A percentile compares a stretch with the other conserved stretches of the same genome.
Conservation (phyloP, 2,113 vertebrate genomes). For the Climacteris rufus region DNA sequence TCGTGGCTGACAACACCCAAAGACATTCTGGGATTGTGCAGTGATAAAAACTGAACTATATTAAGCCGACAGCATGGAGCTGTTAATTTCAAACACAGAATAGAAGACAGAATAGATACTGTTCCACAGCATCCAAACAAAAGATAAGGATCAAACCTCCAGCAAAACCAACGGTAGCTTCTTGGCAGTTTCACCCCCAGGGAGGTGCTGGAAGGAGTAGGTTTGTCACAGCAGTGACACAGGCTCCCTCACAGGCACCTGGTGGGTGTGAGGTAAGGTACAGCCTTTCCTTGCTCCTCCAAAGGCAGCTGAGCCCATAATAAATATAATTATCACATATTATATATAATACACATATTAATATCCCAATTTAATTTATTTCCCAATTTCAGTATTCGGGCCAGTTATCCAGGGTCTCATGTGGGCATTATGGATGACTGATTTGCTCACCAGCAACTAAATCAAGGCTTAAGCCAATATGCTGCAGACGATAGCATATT, state of each 20-base stretch:
- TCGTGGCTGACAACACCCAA: neutral
- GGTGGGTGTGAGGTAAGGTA: neutral
- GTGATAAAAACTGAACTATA: neutral
- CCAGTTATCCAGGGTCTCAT: rapidly evolving
- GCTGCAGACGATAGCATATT: neutral
- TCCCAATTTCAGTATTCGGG: neutral
- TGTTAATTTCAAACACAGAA: neutral
- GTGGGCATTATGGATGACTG: neutral
- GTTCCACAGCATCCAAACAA: neutral
- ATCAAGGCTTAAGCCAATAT: neutral
- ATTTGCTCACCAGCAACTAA: neutral
- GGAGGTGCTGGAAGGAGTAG: neutral
- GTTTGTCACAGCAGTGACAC: neutral
- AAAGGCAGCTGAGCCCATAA: neutral
- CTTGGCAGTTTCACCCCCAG: neutral
- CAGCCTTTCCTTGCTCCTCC: neutral
- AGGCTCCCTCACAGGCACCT: neutral
- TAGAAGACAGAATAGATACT: neutral
- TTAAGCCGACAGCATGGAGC: rapidly evolving
- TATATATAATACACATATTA: neutral
- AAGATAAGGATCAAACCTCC: neutral
- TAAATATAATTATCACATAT: neutral
- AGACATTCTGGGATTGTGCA: neutral
- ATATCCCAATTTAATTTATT: neutral
- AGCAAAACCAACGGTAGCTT: neutral